Conservation (phyloP, 2,113 vertebrate genomes). For the Hydropotes inermis region DNA sequence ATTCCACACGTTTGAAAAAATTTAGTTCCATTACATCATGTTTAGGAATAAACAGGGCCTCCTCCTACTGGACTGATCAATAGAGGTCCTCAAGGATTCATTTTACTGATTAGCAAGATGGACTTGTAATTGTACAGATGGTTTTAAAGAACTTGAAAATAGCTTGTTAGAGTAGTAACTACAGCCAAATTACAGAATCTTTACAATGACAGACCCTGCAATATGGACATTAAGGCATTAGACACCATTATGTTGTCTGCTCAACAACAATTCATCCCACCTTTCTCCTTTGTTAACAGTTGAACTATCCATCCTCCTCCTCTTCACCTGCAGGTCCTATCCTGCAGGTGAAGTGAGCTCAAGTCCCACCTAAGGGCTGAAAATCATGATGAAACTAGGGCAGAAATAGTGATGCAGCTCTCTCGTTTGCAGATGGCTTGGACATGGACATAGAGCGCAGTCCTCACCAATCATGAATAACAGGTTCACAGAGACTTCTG, state of each 20-base stretch:
- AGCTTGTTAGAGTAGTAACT: background rate
- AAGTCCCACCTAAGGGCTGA: background rate
- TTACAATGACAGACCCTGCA: background rate
- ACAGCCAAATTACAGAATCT: background rate
- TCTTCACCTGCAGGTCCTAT: background rate
- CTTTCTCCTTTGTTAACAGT: background rate
- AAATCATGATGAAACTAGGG: background rate
- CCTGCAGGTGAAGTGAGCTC: background rate
- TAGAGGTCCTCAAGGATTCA: background rate
- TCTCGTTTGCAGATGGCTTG: background rate
- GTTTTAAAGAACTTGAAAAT: background rate
- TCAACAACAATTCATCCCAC: background rate
- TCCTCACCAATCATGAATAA: background rate
- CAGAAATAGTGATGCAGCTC: background rate
- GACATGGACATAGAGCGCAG: background rate
- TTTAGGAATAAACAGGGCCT: background rate
- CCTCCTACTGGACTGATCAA: background rate
- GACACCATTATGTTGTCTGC: background rate
- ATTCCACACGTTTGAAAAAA: background rate
- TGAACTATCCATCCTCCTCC: background rate
- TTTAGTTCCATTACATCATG: background rate
- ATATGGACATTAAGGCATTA: background rate
- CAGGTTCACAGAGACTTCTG: background rate
- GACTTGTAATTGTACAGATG: background rate
- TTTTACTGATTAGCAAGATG: constrained; percentile 2